Base-by-base conservation (phyloP, 2,888 invertebrate genomes). In the Tethea ocularis region DNA sequence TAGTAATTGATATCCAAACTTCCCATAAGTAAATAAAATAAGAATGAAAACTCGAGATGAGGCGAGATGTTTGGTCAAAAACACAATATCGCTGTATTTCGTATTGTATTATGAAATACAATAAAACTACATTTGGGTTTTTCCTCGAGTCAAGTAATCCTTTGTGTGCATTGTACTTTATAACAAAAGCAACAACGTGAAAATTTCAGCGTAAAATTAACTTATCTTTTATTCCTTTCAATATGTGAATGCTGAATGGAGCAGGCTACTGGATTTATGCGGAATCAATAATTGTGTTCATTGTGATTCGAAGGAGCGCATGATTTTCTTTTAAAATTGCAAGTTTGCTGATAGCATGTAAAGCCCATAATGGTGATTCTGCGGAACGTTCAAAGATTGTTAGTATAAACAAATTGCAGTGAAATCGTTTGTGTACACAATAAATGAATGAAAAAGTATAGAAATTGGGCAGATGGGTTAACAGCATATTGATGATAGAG, bases 261-360 rank as follows among this genome's bases (percentile, higher is more conserved):
- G 70, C 66, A 64, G 61, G 78, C 77, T 83, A 83, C 82, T 71
- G 79, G 72, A 77, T 80, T 80, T 78, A 72, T 78, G 74, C 62
- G 58, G 71, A 77, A 79, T 69, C 66, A 69, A 69, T 80, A 76
- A 82, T 80, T 74, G 70, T 69, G 62, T 73, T 77, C 71, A 81
- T 86, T 81, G 71, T 76, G 71, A 81, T 69, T 70, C 78, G 80
- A 63, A 68, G 77, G 74, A 80, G 84, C 86, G 80, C 62, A 66
- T 78, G 76, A 82, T 82, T 78, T 66, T 62, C 58, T 59, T 65
- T 67, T 61, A 69, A 68, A 72, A 73, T 63, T 63, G 60, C 53
- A 57, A 56, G 62, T 62, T 71, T 64, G 51, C 59, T 57, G 57
- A 57, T 63, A 52, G 26, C 26, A 51, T 53, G 52, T 62, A 61